phyloP scores from a whole-genome alignment of 2,113 vertebrate genomes.

The Megalops atlanticus region DNA sequence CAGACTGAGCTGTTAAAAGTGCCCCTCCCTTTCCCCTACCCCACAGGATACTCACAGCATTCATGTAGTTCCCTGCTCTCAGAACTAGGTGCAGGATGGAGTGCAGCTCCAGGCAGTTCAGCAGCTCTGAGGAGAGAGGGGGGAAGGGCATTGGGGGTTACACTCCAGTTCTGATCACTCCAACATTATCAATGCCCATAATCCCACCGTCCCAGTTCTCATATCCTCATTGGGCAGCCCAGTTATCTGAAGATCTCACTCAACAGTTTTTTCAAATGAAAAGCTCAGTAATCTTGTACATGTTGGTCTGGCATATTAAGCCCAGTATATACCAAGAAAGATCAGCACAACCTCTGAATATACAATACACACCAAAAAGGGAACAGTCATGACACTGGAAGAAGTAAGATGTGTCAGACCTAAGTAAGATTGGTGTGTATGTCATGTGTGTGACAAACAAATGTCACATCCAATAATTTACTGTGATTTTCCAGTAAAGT shows the following conservation, averaged over 20 bases:
- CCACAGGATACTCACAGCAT: constrained; percentile 69
- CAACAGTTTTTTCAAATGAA: background rate
- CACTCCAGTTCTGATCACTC: constrained; percentile 26
- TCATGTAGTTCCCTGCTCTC: constrained; percentile 82
- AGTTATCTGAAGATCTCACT: background rate
- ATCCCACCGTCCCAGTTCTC: no score
- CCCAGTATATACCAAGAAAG: background rate
- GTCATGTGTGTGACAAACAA: no score
- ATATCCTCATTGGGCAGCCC: background rate
- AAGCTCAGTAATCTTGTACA: no score
- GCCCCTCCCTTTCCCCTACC: background rate
- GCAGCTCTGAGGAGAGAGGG: constrained; percentile 64
- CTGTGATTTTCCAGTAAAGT: no score
- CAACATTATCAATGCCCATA: no score
- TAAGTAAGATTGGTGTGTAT: background rate
- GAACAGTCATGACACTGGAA: no score
- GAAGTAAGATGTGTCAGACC: no score
- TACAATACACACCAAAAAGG: no score
- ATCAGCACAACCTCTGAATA: no score
- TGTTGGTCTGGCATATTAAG: background rate
- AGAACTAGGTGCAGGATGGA: constrained; percentile 77
- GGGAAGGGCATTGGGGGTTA: no score
- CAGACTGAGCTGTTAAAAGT: background rate
- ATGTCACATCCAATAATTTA: no score
- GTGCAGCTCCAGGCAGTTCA: constrained; percentile 79